Evolutionary conservation across 2,888 invertebrate species (phyloP).

Genomic region (Phania funesta): DNA sequence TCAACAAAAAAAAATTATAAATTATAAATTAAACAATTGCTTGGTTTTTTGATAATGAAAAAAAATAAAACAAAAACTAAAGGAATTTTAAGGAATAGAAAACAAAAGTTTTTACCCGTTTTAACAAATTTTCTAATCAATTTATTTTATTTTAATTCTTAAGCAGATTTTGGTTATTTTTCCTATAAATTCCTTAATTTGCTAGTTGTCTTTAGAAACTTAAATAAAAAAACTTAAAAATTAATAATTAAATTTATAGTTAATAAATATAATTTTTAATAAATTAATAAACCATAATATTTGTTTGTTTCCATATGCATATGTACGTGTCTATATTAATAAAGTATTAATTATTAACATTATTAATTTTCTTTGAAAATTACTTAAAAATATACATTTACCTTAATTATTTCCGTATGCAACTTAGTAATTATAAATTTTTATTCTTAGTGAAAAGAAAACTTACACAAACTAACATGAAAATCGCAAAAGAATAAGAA

Average conservation of each 20-base stretch:
- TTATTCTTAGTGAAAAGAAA: neutral
- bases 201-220: too few relatives aligned
- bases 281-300: slow-evolving; percentile 2
- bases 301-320: slow-evolving; percentile 35
- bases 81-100: neutral
- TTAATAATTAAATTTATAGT: slow-evolving; percentile 10
- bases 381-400: slow-evolving; percentile 5
- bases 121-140: too few relatives aligned
- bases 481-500: neutral
- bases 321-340: slow-evolving; percentile 46
- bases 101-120: too few relatives aligned
- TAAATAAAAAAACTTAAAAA: neutral
- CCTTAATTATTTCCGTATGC: slow-evolving; percentile 25
- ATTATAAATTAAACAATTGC: slow-evolving; percentile 17
- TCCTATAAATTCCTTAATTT: too few relatives aligned
- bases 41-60: slow-evolving; percentile 39
- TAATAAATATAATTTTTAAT: slow-evolving; percentile 23
- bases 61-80: neutral
- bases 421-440: slow-evolving; percentile 33
- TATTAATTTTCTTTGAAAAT: slow-evolving; percentile 29
- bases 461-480: neutral
- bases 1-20: slow-evolving; percentile 14
- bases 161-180: too few relatives aligned
- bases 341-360: slow-evolving; percentile 33
- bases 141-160: too few relatives aligned